Conservation (phyloP, 2,797 vertebrate species). For the Peromyscus melanophrys region DNA sequence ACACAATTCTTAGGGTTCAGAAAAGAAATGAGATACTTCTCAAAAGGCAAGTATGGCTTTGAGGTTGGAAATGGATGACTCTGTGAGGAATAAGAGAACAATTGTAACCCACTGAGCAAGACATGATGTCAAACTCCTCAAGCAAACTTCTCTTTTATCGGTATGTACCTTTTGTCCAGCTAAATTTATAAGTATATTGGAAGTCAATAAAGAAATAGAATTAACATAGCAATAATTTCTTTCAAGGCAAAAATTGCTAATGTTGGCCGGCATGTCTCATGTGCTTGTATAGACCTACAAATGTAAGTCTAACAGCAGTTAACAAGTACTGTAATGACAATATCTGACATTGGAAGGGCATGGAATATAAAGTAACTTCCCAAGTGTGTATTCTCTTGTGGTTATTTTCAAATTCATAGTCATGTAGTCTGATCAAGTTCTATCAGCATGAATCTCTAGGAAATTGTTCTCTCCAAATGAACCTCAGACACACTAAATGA, state of each 20-base stretch:
- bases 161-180: neutral
- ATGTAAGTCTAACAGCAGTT: neutral
- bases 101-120: neutral
- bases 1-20: constrained; percentile 27
- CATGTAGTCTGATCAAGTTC: neutral
- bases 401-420: constrained; percentile 55
- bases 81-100: neutral
- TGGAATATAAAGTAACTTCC: neutral
- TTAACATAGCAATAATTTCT: constrained; percentile 26
- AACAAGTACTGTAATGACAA: neutral
- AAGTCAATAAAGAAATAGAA: constrained; percentile 24
- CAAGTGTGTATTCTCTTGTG: neutral
- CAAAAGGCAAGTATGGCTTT: constrained; percentile 38
- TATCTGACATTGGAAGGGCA: neutral
- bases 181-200: constrained; percentile 40
- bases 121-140: constrained; percentile 17
- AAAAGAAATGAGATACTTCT: constrained; percentile 27
- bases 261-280: neutral
- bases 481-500: neutral
- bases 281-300: neutral
- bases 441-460: constrained; percentile 5
- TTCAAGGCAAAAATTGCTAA: neutral
- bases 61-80: neutral
- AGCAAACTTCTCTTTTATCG: neutral
- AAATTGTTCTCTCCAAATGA: constrained; percentile 38